Percentiles rank a stretch among this genome's conserved stretches.
Evolutionary conservation across 2,888 invertebrate species (phyloP).

Genomic region (Platycnemis pennipes): DNA sequence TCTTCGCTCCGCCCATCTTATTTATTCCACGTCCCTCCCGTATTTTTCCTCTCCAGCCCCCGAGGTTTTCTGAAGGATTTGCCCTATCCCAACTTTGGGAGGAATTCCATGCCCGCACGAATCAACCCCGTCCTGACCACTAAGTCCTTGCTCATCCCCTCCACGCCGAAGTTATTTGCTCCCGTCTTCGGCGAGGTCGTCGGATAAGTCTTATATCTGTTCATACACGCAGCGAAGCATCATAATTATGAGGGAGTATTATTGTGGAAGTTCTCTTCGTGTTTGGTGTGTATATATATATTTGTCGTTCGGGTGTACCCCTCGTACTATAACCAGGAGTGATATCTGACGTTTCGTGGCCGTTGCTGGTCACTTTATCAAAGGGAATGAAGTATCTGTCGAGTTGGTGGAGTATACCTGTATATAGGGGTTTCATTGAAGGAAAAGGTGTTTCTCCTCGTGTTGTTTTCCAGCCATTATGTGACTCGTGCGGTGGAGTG

Average conservation of each 20-base stretch:
- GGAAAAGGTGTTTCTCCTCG: too few species aligned
- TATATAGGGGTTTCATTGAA: too few species aligned
- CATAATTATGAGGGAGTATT: not conserved
- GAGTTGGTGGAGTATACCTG: too few species aligned
- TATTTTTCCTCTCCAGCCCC: not conserved
- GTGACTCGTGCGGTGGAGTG: too few species aligned
- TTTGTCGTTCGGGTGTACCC: too few species aligned
- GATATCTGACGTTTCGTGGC: too few species aligned
- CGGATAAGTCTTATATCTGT: not conserved
- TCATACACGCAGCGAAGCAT: not conserved
- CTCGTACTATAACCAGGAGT: too few species aligned
- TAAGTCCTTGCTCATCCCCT: not conserved
- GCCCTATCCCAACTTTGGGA: not conserved
- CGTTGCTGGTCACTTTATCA: too few species aligned
- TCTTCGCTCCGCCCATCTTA: not conserved
- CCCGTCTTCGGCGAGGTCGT: not conserved
- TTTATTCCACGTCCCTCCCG: not conserved
- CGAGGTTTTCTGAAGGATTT: not conserved
- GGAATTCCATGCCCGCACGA: not conserved
- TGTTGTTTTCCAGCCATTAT: too few species aligned
- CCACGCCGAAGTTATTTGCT: not conserved
- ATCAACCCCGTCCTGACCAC: not conserved
- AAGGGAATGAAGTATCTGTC: too few species aligned
- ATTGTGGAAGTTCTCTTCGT: too few species aligned
- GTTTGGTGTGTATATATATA: too few species aligned